phyloP scores from a whole-genome alignment of 2,113 vertebrate genomes.

The Psittacus erithacus region DNA sequence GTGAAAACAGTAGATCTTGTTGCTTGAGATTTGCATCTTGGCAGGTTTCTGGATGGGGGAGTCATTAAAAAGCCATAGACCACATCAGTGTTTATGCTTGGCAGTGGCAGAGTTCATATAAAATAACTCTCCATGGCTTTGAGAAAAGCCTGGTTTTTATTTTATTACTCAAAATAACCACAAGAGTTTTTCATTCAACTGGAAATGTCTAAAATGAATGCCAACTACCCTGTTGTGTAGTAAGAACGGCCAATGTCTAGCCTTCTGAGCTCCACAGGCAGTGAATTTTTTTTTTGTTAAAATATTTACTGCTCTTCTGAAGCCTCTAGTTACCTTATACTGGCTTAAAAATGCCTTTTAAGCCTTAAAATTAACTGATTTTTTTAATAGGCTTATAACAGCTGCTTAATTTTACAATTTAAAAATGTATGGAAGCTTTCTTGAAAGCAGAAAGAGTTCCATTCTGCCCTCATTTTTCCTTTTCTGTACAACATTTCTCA shows the following conservation, averaged over 20 bases:
- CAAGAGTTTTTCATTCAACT: slow-evolving; percentile 28
- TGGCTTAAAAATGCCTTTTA: not conserved
- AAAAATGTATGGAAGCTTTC: not conserved
- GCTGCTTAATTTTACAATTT: not conserved
- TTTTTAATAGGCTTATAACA: not conserved
- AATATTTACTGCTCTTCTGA: not conserved
- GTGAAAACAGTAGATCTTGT: not conserved
- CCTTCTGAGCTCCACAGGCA: slow-evolving; percentile 1
- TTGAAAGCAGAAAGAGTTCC: not conserved
- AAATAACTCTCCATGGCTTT: not conserved
- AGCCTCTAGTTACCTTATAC: not conserved
- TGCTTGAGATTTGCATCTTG: slow-evolving; percentile 1
- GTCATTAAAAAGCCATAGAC: slow-evolving; percentile 6
- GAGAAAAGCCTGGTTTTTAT: slow-evolving; percentile 27
- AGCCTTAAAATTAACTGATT: not conserved
- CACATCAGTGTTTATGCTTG: not conserved
- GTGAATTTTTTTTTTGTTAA: not conserved
- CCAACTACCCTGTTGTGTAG: slow-evolving; percentile 7
- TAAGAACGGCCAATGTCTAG: slow-evolving; percentile 30
- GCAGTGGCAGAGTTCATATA: not conserved
- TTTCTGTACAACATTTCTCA: not conserved
- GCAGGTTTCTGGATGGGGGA: not conserved
- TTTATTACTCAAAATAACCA: slow-evolving; percentile 35
- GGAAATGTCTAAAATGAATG: slow-evolving; percentile 29
- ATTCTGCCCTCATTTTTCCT: not conserved